These are phyloP conservation scores for Epirrhoe tristata DNA, from an alignment of 2,888 invertebrate genomes.

Conservation along the genomic window DNA sequence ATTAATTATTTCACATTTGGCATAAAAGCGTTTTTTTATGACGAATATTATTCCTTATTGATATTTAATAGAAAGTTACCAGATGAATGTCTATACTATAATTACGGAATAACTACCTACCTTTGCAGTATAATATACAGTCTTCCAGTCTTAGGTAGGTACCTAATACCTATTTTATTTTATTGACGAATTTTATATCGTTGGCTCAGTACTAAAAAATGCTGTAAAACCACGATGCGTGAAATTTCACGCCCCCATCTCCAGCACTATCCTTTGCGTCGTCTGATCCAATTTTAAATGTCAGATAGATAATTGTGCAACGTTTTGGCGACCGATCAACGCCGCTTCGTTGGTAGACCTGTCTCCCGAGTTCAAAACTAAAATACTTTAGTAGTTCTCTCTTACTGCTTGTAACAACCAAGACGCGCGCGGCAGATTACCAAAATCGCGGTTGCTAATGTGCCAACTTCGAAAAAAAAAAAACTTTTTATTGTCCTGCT, in stretches of 20 bases:
- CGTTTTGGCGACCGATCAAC: constrained; percentile 77
- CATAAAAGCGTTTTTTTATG: too few species aligned
- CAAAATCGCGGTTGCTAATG: constrained; percentile 37
- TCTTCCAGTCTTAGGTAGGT: not conserved
- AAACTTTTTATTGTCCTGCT: constrained; percentile 45
- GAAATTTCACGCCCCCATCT: constrained; percentile 44
- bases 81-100: too few species aligned
- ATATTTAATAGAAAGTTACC: too few species aligned
- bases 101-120: too few species aligned
- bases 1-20: too few species aligned
- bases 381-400: constrained; percentile 69
- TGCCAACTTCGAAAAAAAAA: constrained; percentile 41
- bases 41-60: too few species aligned
- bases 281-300: constrained; percentile 84
- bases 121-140: too few species aligned
- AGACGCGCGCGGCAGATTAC: constrained; percentile 46
- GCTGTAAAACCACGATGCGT: constrained; percentile 13
- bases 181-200: not conserved
- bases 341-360: constrained; percentile 56
- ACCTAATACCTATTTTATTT: not conserved
- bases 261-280: constrained; percentile 62
- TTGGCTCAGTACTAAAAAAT: constrained; percentile 1
- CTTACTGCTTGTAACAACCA: constrained; percentile 45
- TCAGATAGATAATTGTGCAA: constrained; percentile 85
- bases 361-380: constrained; percentile 55